Evolutionary conservation across 2,888 invertebrate genomes (phyloP).

Genomic region (Diploptera punctata): DNA sequence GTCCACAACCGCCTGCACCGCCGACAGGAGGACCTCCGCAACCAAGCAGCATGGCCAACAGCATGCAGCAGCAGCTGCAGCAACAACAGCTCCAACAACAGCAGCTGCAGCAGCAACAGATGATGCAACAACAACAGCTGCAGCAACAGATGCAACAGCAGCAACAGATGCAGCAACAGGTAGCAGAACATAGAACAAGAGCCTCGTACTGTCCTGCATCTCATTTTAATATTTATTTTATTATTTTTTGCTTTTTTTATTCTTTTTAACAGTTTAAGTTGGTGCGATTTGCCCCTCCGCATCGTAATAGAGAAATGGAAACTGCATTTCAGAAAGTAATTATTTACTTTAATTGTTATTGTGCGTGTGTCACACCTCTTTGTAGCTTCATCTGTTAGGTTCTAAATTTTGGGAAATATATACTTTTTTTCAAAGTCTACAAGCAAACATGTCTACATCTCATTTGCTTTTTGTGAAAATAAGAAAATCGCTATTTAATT

Average conservation of each 20-base stretch:
- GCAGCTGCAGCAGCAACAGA: slow-evolving; percentile 43
- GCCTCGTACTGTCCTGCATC: not conserved
- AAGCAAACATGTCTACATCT: too few relatives aligned
- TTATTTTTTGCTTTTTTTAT: not conserved
- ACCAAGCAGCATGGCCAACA: slow-evolving; percentile 46
- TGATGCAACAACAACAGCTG: slow-evolving; percentile 52
- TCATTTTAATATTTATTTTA: not conserved
- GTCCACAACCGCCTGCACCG: slow-evolving; percentile 32
- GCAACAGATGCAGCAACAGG: slow-evolving; percentile 50
- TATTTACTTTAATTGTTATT: too few relatives aligned
- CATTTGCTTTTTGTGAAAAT: too few relatives aligned
- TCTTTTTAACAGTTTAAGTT: slow-evolving; percentile 6
- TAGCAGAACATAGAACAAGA: too few relatives aligned
- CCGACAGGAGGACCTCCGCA: slow-evolving; percentile 47
- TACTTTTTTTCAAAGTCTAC: too few relatives aligned
- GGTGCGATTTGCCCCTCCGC: not conserved
- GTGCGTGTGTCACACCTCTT: too few relatives aligned
- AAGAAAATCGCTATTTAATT: too few relatives aligned
- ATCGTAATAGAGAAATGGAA: not conserved
- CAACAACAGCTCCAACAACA: slow-evolving; percentile 50
- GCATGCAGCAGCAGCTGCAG: slow-evolving; percentile 48
- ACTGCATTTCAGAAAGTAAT: not conserved
- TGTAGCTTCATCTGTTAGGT: too few relatives aligned
- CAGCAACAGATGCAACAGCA: slow-evolving; percentile 50
- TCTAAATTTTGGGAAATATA: too few relatives aligned